Conservation (phyloP, 2,797 vertebrate species). For the Alfaro cultratus region DNA sequence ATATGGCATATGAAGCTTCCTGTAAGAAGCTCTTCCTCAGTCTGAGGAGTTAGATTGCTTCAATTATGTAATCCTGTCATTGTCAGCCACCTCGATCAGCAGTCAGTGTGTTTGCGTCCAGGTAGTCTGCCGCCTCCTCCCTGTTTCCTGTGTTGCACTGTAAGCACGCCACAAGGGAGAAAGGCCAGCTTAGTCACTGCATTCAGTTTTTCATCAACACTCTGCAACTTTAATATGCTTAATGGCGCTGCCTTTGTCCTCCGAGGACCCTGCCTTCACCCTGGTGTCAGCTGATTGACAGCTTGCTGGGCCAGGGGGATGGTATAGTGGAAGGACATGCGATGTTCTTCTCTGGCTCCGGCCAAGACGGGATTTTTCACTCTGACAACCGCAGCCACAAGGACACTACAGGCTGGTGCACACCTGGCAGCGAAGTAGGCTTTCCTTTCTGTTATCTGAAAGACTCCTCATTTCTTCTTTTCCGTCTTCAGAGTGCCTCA, state of each 20-base stretch:
- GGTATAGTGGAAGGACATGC: slow-evolving; percentile 4
- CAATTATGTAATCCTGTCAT: slow-evolving; percentile 62
- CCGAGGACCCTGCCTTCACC: slow-evolving; percentile 21
- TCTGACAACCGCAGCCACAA: slow-evolving; percentile 30
- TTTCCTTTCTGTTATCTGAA: slow-evolving; percentile 4
- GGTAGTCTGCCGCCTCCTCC: slow-evolving; percentile 54
- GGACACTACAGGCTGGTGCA: slow-evolving; percentile 21
- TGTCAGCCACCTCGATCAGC: slow-evolving; percentile 66
- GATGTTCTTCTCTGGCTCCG: slow-evolving; percentile 12
- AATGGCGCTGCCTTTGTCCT: slow-evolving; percentile 43
- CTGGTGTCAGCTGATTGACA: slow-evolving; percentile 49
- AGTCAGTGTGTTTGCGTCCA: slow-evolving; percentile 57
- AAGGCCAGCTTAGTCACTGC: slow-evolving; percentile 57
- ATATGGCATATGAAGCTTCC: slow-evolving; percentile 1
- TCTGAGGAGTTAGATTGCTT: slow-evolving; percentile 45
- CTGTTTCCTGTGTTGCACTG: slow-evolving; percentile 38
- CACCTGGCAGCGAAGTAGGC: slow-evolving; percentile 21
- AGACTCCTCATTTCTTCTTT: slow-evolving; percentile 11
- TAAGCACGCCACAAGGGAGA: slow-evolving; percentile 61
- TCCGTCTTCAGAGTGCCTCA: slow-evolving; percentile 16
- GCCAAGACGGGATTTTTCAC: slow-evolving; percentile 40
- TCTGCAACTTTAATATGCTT: slow-evolving; percentile 59
- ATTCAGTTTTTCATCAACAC: slow-evolving; percentile 63
- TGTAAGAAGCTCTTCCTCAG: slow-evolving; percentile 28
- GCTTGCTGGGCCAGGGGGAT: slow-evolving; percentile 7